Evolutionary conservation across 1,140 invertebrate genomes (phyloP).

Genomic region (Apis florea): DNA sequence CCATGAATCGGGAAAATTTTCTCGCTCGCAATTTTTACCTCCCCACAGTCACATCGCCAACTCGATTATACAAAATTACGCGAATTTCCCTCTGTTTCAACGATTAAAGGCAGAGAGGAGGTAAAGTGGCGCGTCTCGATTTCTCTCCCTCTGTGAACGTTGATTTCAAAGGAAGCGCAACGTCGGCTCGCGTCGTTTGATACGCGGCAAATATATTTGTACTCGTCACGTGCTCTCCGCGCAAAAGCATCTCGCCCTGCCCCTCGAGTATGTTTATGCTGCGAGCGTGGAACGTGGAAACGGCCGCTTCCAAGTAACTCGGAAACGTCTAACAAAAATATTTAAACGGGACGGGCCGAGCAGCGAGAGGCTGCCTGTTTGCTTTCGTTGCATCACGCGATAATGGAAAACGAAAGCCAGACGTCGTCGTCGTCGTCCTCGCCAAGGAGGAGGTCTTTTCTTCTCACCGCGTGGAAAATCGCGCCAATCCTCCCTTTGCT

Average conservation of each 20-base stretch:
- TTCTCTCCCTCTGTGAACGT: not conserved
- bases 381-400: constrained; percentile 61
- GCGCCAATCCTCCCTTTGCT: not conserved
- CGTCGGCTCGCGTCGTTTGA: constrained; percentile 25
- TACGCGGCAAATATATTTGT: constrained; percentile 56
- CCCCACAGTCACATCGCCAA: not conserved
- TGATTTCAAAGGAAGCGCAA: constrained; percentile 13
- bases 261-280: constrained; percentile 55
- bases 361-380: constrained; percentile 50
- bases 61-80: not conserved
- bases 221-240: constrained; percentile 42
- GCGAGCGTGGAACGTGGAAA: constrained; percentile 24
- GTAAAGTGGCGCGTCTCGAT: not conserved
- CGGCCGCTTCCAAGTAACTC: constrained; percentile 55
- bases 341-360: constrained; percentile 68
- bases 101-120: not conserved
- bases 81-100: not conserved
- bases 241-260: constrained; percentile 41
- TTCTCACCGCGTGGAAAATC: constrained; percentile 20
- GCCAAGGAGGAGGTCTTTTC: constrained; percentile 28
- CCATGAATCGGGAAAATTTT: no score
- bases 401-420: constrained; percentile 64
- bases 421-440: constrained; percentile 24
- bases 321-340: constrained; percentile 71
- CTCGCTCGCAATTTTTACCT: not conserved